These are phyloP conservation scores for Dallia pectoralis DNA, from an alignment of 2,797 vertebrate genomes.

Conservation along the genomic window DNA sequence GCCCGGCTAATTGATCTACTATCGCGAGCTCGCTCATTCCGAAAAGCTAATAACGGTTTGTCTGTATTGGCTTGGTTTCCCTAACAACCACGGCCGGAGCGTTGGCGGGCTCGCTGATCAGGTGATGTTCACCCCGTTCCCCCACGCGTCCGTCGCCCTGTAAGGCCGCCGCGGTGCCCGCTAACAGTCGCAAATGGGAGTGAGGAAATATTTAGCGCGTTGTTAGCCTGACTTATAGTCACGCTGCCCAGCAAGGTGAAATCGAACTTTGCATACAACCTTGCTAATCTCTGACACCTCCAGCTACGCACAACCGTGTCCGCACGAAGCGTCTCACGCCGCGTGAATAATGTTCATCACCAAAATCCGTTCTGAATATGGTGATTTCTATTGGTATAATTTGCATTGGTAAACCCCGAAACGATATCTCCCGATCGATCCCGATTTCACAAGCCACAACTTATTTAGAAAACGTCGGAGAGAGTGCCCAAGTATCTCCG, in stretches of 20 bases:
- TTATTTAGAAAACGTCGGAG: too few species aligned
- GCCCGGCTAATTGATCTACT: not conserved
- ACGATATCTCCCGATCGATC: too few species aligned
- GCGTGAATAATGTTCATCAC: too few species aligned
- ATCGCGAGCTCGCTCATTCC: not conserved
- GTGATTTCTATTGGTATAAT: too few species aligned
- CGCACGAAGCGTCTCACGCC: conserved; percentile 36
- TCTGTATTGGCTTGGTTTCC: not conserved
- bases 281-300: conserved; percentile 49
- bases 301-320: conserved; percentile 14
- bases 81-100: not conserved
- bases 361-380: too few species aligned
- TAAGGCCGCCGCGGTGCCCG: conserved; percentile 6
- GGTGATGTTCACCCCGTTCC: conserved; percentile 25
- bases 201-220: conserved; percentile 51
- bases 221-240: conserved; percentile 36
- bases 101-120: not conserved
- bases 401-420: too few species aligned
- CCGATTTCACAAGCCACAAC: too few species aligned
- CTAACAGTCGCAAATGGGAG: conserved; percentile 45
- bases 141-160: conserved; percentile 25
- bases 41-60: not conserved
- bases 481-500: too few species aligned
- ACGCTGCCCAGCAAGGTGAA: conserved; percentile 50
- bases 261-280: conserved; percentile 59